A percentile compares a stretch with the other conserved stretches of the same genome.
These are phyloP conservation scores for Parambassis ranga DNA, from an alignment of 2,797 vertebrate genomes.

Conservation along the genomic window DNA sequence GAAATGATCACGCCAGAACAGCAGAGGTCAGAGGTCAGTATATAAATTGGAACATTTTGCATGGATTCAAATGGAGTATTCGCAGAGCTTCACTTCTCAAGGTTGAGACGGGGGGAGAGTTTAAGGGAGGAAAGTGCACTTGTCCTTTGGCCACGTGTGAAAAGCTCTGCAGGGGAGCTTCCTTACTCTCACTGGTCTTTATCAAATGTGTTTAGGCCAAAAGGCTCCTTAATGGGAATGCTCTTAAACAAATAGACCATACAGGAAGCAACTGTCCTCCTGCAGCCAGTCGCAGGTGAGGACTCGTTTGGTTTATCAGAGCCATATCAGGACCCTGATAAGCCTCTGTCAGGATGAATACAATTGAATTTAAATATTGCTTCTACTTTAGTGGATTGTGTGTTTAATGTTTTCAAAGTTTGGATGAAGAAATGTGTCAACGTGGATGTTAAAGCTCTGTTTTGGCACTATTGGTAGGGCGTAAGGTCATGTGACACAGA, in stretches of 20 bases:
- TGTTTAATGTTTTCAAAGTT: not conserved
- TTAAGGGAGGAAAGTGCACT: constrained; percentile 64
- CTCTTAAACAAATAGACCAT: constrained; percentile 74
- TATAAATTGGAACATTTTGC: too few relatives aligned
- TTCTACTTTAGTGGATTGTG: not conserved
- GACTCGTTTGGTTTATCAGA: constrained; percentile 46
- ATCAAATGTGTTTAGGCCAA: constrained; percentile 80
- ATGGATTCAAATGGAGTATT: too few relatives aligned
- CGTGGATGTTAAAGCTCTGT: constrained; percentile 1
- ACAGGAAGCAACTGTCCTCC: constrained; percentile 64
- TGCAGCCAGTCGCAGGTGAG: constrained; percentile 26
- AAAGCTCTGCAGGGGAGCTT: constrained; percentile 80
- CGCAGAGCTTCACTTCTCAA: constrained; percentile 35
- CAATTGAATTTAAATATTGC: not conserved
- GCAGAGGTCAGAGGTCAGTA: not conserved
- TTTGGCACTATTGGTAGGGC: too few relatives aligned
- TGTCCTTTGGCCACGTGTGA: constrained; percentile 78
- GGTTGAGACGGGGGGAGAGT: constrained; percentile 40
- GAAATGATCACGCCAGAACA: not conserved
- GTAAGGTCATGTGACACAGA: constrained; percentile 45
- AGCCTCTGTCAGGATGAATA: constrained; percentile 37
- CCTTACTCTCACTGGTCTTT: constrained; percentile 72
- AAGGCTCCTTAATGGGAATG: constrained; percentile 75
- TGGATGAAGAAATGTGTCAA: not conserved
- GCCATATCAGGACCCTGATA: constrained; percentile 44